These are phyloP conservation scores for Cynopterus sphinx DNA, from an alignment of 2,797 vertebrate species.

Conservation along the genomic window DNA sequence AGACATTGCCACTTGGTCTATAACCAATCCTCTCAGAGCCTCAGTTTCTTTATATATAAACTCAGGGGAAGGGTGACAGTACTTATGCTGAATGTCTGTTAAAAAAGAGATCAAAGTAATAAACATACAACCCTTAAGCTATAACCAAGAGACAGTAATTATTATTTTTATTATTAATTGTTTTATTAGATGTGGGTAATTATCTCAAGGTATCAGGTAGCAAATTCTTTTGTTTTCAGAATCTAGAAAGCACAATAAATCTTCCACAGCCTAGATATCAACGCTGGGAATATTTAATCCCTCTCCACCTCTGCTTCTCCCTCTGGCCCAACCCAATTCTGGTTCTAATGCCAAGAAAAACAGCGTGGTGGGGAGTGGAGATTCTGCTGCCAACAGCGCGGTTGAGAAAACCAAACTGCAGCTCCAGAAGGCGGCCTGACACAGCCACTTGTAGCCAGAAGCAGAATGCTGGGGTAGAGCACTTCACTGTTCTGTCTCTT, in stretches of 20 bases:
- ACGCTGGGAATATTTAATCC: background rate
- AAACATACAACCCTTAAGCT: background rate
- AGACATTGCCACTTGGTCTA: background rate
- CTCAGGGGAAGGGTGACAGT: background rate
- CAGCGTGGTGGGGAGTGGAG: background rate
- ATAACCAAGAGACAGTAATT: background rate
- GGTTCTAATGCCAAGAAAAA: background rate
- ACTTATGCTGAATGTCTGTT: background rate
- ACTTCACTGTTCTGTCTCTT: background rate
- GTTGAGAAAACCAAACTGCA: conserved; percentile 7
- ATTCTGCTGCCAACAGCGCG: background rate
- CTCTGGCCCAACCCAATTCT: background rate
- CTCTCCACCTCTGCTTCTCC: background rate
- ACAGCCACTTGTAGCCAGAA: conserved; percentile 38
- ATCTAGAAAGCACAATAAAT: background rate
- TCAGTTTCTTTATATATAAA: background rate
- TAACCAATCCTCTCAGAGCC: background rate
- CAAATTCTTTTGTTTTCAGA: background rate
- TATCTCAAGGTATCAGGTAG: background rate
- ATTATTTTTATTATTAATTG: background rate
- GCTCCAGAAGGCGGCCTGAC: background rate
- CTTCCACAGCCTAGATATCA: background rate
- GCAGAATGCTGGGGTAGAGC: background rate
- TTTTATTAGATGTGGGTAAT: background rate
- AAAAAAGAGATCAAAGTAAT: background rate